A percentile compares a stretch with the other conserved stretches of the same genome.
These are phyloP conservation scores for Lymantria dispar DNA, from an alignment of 2,888 invertebrate genomes.

Conservation along the genomic window DNA sequence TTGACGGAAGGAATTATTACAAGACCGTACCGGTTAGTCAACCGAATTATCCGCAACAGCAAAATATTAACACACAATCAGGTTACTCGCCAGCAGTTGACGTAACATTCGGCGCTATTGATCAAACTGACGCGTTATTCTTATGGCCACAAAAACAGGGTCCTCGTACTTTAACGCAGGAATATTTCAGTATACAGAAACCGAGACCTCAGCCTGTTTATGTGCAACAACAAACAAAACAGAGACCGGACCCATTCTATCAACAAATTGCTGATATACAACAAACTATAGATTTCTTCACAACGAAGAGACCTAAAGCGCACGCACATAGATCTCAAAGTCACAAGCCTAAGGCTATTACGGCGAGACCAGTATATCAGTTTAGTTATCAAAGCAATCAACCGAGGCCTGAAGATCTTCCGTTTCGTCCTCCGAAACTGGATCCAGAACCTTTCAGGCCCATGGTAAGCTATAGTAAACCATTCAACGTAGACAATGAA, in stretches of 20 bases:
- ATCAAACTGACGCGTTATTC: conserved; percentile 72
- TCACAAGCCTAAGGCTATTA: conserved; percentile 75
- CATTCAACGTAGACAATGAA: conserved; percentile 69
- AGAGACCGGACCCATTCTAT: conserved; percentile 81
- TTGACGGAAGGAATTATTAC: conserved; percentile 73
- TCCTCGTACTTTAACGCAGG: conserved; percentile 74
- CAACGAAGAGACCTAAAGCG: conserved; percentile 79
- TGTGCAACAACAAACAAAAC: conserved; percentile 59
- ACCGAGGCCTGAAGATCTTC: conserved; percentile 66
- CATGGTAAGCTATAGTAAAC: conserved; percentile 83
- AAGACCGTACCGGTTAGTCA: conserved; percentile 61
- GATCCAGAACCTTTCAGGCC: conserved; percentile 85
- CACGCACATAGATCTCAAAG: conserved; percentile 62
- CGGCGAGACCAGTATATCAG: conserved; percentile 85
- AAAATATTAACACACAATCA: conserved; percentile 55
- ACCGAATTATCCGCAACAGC: conserved; percentile 50
- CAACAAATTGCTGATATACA: conserved; percentile 86
- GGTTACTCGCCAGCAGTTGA: conserved; percentile 65
- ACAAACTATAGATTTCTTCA: conserved; percentile 85
- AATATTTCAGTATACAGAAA: conserved; percentile 78
- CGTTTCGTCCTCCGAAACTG: conserved; percentile 76
- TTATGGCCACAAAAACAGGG: conserved; percentile 79
- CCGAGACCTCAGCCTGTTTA: conserved; percentile 64
- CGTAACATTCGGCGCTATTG: conserved; percentile 71
- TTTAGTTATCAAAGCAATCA: conserved; percentile 86